Evolutionary conservation across 2,113 vertebrate genomes (phyloP).

Genomic region (Galbula dea): DNA sequence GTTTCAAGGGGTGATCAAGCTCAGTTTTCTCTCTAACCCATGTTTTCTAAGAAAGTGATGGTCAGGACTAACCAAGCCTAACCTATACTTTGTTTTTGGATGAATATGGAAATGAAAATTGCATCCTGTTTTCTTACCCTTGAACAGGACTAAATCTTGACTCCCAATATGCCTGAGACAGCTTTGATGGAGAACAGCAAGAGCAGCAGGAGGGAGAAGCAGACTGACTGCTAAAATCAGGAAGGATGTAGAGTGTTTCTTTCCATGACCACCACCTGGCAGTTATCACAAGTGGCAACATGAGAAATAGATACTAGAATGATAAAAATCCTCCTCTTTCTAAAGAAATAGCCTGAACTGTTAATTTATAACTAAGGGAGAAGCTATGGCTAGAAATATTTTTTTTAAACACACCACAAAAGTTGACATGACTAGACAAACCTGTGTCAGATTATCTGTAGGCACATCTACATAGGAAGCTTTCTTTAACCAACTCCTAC

Average conservation of each 20-base stretch:
- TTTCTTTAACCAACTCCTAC: background rate
- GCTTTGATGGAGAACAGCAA: background rate
- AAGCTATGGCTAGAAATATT: background rate
- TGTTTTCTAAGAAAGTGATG: background rate
- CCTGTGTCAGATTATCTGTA: background rate
- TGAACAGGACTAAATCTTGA: background rate
- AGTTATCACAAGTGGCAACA: background rate
- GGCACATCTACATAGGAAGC: background rate
- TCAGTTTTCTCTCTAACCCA: background rate
- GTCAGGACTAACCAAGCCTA: background rate
- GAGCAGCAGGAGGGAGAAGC: background rate
- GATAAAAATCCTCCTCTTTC: background rate
- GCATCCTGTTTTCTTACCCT: background rate
- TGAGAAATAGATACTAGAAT: background rate
- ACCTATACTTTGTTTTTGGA: background rate
- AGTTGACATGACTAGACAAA: background rate
- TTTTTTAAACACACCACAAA: background rate
- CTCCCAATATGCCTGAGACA: background rate
- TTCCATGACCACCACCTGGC: background rate
- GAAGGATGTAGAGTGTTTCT: background rate
- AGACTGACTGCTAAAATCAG: background rate
- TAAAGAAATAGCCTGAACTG: background rate
- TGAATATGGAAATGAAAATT: background rate
- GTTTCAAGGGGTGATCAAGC: background rate
- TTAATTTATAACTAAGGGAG: background rate